Conservation (phyloP, 53 echinoderm and acorn worm species). For the Stichopus horrens region DNA sequence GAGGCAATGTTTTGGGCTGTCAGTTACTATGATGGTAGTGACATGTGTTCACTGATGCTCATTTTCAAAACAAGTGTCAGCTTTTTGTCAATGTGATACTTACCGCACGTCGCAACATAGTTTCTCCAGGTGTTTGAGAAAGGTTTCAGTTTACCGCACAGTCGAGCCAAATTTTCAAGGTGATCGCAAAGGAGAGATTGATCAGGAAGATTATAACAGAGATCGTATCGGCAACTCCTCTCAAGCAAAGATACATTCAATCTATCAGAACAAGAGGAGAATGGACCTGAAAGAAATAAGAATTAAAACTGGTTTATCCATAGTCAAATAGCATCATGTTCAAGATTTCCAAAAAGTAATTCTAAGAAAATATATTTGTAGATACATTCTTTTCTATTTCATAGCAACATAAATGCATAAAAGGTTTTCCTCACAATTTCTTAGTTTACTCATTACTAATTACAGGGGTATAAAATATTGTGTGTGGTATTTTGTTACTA, state of each 20-base stretch:
- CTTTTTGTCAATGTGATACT: not conserved
- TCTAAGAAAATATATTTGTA: too few relatives aligned
- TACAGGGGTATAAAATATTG: too few relatives aligned
- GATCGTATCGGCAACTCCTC: constrained; percentile 1
- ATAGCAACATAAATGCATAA: too few relatives aligned
- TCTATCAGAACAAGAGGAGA: not conserved
- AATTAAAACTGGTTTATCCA: too few relatives aligned
- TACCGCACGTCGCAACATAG: not conserved
- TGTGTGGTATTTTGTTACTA: too few relatives aligned
- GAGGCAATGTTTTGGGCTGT: too few relatives aligned
- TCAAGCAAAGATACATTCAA: not conserved
- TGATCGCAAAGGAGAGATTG: constrained; percentile 13
- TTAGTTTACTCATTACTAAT: too few relatives aligned
- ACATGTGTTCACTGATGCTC: not conserved
- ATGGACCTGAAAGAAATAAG: constrained; percentile 20
- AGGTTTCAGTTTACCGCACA: not conserved
- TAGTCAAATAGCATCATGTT: too few relatives aligned
- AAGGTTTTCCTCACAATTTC: too few relatives aligned
- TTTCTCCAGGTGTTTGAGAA: not conserved
- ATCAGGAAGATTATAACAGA: constrained; percentile 1
- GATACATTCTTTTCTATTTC: too few relatives aligned
- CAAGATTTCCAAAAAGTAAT: too few relatives aligned
- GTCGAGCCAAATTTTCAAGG: constrained; percentile 8
- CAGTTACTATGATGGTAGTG: not conserved
- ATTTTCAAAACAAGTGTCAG: not conserved